Conservation (phyloP, 2,113 vertebrate species). For the Ibidorhyncha struthersii region DNA sequence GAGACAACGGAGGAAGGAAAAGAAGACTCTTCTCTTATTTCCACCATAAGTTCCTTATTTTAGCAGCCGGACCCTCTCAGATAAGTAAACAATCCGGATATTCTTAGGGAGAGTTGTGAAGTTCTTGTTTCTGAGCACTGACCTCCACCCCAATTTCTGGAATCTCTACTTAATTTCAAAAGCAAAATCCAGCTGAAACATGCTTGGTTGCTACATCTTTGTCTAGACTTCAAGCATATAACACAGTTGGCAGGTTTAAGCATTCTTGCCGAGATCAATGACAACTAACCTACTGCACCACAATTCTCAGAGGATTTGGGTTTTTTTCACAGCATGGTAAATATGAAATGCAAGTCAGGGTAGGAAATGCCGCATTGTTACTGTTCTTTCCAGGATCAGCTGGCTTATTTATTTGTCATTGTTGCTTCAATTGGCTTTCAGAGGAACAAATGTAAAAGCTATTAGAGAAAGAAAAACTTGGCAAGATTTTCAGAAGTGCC, state of each 20-base stretch:
- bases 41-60: neutral
- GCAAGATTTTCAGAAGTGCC: neutral
- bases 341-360: neutral
- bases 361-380: neutral
- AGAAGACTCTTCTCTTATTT: neutral
- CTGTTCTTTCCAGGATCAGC: neutral
- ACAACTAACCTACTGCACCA: neutral
- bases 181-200: neutral
- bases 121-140: neutral
- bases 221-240: slow-evolving; percentile 6
- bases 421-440: neutral
- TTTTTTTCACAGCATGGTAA: neutral
- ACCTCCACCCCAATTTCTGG: neutral
- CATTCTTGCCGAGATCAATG: neutral
- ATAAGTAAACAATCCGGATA: neutral
- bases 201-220: neutral
- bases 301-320: neutral
- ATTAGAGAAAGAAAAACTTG: neutral
- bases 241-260: slow-evolving; percentile 35
- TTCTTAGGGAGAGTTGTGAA: neutral
- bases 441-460: neutral
- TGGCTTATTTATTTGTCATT: neutral
- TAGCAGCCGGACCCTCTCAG: neutral
- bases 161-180: neutral
- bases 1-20: rapidly evolving